phyloP scores from a whole-genome alignment of 2,113 vertebrate genomes.

The Pluvianellus socialis region DNA sequence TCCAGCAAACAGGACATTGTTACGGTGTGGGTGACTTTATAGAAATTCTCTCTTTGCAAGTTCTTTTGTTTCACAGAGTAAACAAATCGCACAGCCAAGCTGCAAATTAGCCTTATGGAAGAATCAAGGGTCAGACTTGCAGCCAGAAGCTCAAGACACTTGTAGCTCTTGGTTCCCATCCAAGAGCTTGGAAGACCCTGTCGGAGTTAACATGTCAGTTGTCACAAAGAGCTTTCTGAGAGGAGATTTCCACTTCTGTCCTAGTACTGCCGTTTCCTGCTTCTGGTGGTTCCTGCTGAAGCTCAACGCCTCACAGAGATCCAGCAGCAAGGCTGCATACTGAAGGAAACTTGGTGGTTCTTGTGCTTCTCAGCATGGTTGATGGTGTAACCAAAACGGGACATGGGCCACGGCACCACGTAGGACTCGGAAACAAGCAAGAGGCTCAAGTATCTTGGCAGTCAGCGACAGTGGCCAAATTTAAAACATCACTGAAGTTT shows the following conservation, averaged over 20 bases:
- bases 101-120: not conserved
- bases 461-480: not conserved
- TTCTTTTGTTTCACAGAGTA: not conserved
- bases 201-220: not conserved
- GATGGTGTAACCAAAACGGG: not conserved
- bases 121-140: not conserved
- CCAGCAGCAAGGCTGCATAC: not conserved
- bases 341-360: not conserved
- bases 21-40: not conserved
- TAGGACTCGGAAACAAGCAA: not conserved
- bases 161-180: not conserved
- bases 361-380: not conserved
- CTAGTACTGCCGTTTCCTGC: not conserved
- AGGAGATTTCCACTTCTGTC: not conserved
- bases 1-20: not conserved
- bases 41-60: not conserved
- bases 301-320: not conserved
- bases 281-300: not conserved
- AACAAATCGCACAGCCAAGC: not conserved
- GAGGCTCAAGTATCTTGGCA: not conserved
- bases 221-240: not conserved
- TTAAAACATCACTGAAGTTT: not conserved
- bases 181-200: not conserved
- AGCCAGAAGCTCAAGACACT: not conserved
- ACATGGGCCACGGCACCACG: accelerated